These are phyloP conservation scores for Hirundichthys speculiger DNA, from an alignment of 2,113 vertebrate species.

Conservation along the genomic window DNA sequence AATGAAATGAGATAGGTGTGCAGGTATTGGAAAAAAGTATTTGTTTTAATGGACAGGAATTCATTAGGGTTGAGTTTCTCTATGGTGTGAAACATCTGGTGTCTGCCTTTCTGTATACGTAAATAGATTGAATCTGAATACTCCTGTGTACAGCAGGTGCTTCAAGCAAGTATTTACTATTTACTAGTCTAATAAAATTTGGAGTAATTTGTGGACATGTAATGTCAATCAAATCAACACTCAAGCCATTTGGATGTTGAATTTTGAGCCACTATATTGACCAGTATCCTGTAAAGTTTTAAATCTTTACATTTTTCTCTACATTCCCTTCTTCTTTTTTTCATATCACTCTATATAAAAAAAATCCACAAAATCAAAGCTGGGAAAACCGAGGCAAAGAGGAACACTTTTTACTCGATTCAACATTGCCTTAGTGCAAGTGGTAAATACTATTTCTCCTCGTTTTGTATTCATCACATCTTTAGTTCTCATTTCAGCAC, in stretches of 20 bases:
- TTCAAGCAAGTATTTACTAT: neutral
- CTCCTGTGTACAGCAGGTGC: neutral
- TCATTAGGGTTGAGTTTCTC: neutral
- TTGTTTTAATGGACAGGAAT: constrained; percentile 6
- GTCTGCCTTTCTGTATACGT: neutral
- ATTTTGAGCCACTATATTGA: too few relatives aligned
- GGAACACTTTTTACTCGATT: too few relatives aligned
- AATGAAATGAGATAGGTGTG: constrained; percentile 22
- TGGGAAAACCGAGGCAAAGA: too few relatives aligned
- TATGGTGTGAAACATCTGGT: neutral
- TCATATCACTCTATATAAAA: too few relatives aligned
- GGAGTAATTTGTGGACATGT: neutral
- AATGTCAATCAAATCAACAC: neutral
- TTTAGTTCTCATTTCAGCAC: too few relatives aligned
- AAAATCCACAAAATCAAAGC: too few relatives aligned
- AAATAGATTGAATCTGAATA: neutral
- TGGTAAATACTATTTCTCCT: too few relatives aligned
- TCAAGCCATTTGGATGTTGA: neutral
- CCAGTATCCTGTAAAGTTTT: too few relatives aligned
- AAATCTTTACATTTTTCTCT: too few relatives aligned
- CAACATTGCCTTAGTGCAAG: too few relatives aligned
- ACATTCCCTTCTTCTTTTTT: too few relatives aligned
- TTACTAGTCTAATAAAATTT: neutral
- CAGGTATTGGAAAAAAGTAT: neutral
- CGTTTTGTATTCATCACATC: too few relatives aligned